A percentile compares a stretch with the other conserved stretches of the same genome.
Conservation (phyloP, 2,113 vertebrate genomes). For the Alces alces region DNA sequence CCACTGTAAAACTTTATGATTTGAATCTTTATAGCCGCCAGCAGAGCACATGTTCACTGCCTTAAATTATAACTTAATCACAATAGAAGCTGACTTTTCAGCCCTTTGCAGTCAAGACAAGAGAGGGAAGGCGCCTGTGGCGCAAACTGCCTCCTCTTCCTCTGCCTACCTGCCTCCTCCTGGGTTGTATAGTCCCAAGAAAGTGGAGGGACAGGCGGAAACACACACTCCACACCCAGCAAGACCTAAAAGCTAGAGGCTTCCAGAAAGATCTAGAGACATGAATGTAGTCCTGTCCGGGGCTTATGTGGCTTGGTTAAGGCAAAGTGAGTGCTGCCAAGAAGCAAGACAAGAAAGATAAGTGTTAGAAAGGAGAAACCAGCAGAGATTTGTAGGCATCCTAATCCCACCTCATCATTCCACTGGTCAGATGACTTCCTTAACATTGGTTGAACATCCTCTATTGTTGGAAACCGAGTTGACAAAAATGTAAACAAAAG, state of each 20-base stretch:
- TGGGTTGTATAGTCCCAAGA: background rate
- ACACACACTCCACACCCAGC: background rate
- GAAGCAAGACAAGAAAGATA: background rate
- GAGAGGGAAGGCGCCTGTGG: constrained; percentile 58
- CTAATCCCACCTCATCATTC: background rate
- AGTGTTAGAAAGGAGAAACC: background rate
- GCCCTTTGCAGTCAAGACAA: constrained; percentile 64
- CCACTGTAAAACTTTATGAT: constrained; percentile 91
- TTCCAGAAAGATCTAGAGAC: background rate
- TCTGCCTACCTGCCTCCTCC: constrained; percentile 62
- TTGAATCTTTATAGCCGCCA: constrained; percentile 88
- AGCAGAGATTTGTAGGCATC: background rate
- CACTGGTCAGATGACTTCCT: background rate
- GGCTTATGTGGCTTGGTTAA: background rate
- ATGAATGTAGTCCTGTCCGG: background rate
- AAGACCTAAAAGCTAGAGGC: background rate
- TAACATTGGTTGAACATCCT: background rate
- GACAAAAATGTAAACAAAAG: background rate
- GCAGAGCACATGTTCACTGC: constrained; percentile 86
- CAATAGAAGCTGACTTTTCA: constrained; percentile 79
- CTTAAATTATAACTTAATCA: constrained; percentile 88
- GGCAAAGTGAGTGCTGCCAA: background rate
- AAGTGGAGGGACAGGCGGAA: background rate
- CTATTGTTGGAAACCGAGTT: background rate
- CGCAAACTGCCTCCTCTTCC: constrained; percentile 17